Evolutionary conservation across 1,140 invertebrate species (phyloP), one percentile per base, ranked within the genome.

Genomic region (Drosophila punjabiensis): DNA sequence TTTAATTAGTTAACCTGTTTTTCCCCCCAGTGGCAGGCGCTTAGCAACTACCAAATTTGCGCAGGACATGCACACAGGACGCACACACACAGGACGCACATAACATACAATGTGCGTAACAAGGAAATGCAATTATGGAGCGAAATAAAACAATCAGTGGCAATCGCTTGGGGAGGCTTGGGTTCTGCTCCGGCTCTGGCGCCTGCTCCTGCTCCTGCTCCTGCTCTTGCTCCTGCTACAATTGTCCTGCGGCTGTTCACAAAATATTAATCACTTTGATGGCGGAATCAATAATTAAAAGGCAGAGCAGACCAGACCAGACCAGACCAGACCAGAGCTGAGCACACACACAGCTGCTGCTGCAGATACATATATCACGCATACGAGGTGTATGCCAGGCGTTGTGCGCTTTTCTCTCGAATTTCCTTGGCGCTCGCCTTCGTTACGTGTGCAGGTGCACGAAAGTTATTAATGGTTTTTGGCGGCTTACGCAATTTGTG

Each of bases 281-380:
- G 69, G 65, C 76, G 62, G 67, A 81, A 88, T 88, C 85, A 89
- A 88, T 88, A 89, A 89, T 88, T 89, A 88, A 89, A 89, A 66
- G 81, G 74, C 69, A 89, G 77, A 18, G 55, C 66, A 18, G 41
- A n/a, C n/a, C n/a, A n/a, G n/a, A n/a, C n/a, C n/a, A 33, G 32
- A 14, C 68, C 68, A 87, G 76, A 24, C 68, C 68, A 87, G 70
- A 20, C 24, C 18, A n/a, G 32, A 45, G 43, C 53, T 2, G 13
- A 32, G 32, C 14, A 45, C 32, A 35, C 61, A 64, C 53, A 60
- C 28, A 6, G 13, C 43, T 35, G 35, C 47, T 63, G 50, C 47
- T 56, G 68, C 71, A 50, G 5, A 45, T 55, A 58, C 24, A 73
- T 59, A 62, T 35, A 74, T 74, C 69, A 53, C 45, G 61, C 70